Base-by-base conservation (phyloP, 2,797 vertebrate species). In the Hirundo rustica region DNA sequence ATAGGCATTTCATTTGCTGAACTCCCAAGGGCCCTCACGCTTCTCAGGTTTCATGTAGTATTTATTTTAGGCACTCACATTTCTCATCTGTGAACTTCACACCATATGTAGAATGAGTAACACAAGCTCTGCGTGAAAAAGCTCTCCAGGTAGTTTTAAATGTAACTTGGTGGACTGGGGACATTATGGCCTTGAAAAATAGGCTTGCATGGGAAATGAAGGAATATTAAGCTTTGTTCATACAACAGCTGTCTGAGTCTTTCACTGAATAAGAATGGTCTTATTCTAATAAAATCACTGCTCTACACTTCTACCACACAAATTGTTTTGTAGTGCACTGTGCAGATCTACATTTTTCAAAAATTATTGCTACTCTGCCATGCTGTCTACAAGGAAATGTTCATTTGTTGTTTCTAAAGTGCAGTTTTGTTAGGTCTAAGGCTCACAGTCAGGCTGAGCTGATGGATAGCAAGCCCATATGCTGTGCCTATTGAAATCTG, bases 1-100 rank as follows among this genome's bases (percentile, higher is more conserved):
- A 99, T 98, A 98, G 98, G 97, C 98, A 98, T 99, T 98, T 98
- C 98, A 98, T 99, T 98, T 98, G 97, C 98, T 98, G 92, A 91
- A 64, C 73, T 97, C 98, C 96, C 97, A 92, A 98, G 96, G 92
- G 96, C 80, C 94, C 96, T 91, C 95, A 93, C 94, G 98, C 97
- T 97, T 98, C 98, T 98, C 98, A 98, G 97, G 97, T 97, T 98
- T 98, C 97, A 96, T 96, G 96, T 95, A 96, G 96, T 97, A 97
- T 97, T 97, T 97, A 97, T 97, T 98, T 96, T 95, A 97, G 96
- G 93, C 82, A 30, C 86, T 97, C 89, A 61, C 77, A 96, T 97
- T 97, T 97, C 97, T 98, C 97, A 94, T 98, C 96, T 97, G 95
- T 97, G 97, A 98, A 98, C 98, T 98, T 98, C 98, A 96, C 96